phyloP scores from a whole-genome alignment of 2,797 vertebrate genomes.

The Phrynocephalus forsythii region DNA sequence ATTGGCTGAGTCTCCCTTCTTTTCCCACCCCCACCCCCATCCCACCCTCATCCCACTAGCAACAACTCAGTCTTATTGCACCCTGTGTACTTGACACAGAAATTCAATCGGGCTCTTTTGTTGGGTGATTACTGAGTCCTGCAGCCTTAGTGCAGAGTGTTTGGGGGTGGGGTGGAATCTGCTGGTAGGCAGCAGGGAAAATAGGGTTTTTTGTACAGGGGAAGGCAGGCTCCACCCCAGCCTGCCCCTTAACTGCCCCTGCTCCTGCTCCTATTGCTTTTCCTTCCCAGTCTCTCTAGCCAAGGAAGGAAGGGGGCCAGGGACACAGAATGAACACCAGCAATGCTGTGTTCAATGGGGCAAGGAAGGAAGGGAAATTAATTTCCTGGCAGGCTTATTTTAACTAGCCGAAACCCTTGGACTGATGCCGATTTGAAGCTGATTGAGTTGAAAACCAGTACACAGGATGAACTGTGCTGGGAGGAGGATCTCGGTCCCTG shows the following conservation, averaged over 20 bases:
- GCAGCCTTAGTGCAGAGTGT: background rate
- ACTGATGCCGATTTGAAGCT: background rate
- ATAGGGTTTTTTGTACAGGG: background rate
- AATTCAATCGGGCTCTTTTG: background rate
- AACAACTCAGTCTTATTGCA: too few species aligned
- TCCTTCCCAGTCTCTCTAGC: too few species aligned
- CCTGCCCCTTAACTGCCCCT: background rate
- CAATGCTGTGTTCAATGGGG: background rate
- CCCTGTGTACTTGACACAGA: too few species aligned
- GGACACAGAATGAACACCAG: background rate
- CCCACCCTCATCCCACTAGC: too few species aligned
- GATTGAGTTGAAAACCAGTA: background rate
- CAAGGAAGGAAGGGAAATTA: background rate
- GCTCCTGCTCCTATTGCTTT: too few species aligned
- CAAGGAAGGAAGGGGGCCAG: background rate
- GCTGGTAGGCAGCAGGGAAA: background rate
- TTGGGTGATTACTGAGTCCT: too few species aligned
- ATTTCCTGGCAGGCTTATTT: constrained; percentile 7
- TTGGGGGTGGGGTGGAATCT: background rate
- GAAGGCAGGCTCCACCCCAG: background rate
- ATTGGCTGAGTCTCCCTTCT: too few species aligned
- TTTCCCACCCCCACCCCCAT: too few species aligned
- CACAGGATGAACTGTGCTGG: background rate
- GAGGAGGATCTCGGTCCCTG: background rate
- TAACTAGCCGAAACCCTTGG: background rate